Evolutionary conservation across 1,140 invertebrate genomes (phyloP).

Genomic region (Caerostris extrusa): DNA sequence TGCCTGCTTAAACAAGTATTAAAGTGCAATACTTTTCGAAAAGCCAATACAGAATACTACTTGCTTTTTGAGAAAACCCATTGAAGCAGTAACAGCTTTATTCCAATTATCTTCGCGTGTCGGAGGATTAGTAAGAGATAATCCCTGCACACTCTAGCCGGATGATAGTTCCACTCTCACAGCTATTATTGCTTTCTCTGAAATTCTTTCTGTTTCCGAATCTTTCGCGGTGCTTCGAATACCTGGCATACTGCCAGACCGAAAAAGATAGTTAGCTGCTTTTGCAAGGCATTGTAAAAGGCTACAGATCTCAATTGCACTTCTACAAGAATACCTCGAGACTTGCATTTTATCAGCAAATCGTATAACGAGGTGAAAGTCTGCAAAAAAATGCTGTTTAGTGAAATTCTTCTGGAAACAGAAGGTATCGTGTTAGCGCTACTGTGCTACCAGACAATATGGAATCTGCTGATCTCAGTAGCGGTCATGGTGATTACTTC

Average conservation of each 20-base stretch:
- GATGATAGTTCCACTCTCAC: slow-evolving; percentile 1
- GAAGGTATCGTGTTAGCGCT: not conserved
- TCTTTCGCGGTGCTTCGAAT: not conserved
- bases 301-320: not conserved
- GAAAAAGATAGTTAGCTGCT: not conserved
- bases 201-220: not conserved
- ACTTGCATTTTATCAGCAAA: slow-evolving; percentile 1
- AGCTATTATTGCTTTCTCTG: not conserved
- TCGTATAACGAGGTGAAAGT: not conserved
- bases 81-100: not conserved
- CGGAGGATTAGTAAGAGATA: slow-evolving; percentile 3
- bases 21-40: too few relatives aligned
- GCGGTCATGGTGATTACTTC: not conserved
- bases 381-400: slow-evolving; percentile 42
- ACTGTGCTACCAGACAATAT: not conserved
- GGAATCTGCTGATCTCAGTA: not conserved
- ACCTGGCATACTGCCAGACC: slow-evolving; percentile 32
- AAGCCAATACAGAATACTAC: too few relatives aligned
- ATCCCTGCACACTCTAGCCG: not conserved
- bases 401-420: not conserved
- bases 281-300: not conserved
- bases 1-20: too few relatives aligned
- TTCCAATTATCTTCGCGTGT: not conserved
- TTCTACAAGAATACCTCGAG: not conserved
- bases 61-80: not conserved